Evolutionary conservation across 1,140 invertebrate genomes (phyloP), one percentile per base, ranked within the genome.

Genomic region (Leptonema lineaticorne): DNA sequence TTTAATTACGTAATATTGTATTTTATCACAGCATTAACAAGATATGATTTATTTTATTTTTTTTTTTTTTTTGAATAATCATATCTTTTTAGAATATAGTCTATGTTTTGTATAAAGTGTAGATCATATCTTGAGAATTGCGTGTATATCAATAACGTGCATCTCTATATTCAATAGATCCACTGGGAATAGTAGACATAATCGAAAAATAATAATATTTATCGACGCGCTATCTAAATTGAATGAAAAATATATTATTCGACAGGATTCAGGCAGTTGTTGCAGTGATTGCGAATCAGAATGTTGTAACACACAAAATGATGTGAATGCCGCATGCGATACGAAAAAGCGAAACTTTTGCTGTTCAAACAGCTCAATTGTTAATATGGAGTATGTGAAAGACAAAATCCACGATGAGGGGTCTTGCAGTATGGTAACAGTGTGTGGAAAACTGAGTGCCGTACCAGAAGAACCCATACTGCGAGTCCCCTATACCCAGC

Each of bases 211-310:
- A n/a, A n/a, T n/a, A n/a, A n/a, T n/a, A n/a, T n/a, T n/a, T n/a
- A n/a, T n/a, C n/a, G n/a, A n/a, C n/a, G n/a, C n/a, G n/a, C n/a
- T n/a, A n/a, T n/a, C n/a, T n/a, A n/a, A n/a, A n/a, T n/a, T n/a
- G 50, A 53, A 53, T 53, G 20, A 26, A 53, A n/a, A 26, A 22
- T 22, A 16, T 20, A 62, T 62, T 45, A 14, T 62, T 45, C 59
- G 33, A 62, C 63, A 72, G 70, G 63, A 22, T 14, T 72, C 70
- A 3, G 63, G 28, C 8, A 69, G 68, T 27, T 69, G 64, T 62
- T 72, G 70, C 64, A 69, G 67, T 22, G 70, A 69, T 30, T 72
- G 70, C 28, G 64, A 63, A 24, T 69, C 67, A 0, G 70, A 72
- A 4, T 72, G 60, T 56, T 69, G 64, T 46, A 69, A 64, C 45